phyloP scores from a whole-genome alignment of 2,113 vertebrate species.

The Ranitomeya imitator region DNA sequence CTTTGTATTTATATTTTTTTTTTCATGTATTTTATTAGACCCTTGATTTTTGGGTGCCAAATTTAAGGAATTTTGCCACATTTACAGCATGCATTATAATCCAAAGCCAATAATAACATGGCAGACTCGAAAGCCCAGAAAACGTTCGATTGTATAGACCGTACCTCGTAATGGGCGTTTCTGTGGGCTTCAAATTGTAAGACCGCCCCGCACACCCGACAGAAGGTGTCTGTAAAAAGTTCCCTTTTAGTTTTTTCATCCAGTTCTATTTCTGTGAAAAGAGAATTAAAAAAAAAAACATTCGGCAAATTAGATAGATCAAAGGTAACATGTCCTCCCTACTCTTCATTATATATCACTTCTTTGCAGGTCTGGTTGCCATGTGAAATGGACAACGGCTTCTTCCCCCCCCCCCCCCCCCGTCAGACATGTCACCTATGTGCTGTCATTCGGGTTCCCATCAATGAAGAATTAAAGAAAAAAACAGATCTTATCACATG shows the following conservation, averaged over 20 bases:
- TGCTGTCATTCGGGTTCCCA: no score
- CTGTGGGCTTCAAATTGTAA: constrained; percentile 80
- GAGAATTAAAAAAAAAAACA: constrained; percentile 19
- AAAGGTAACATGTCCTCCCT: background rate
- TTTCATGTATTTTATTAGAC: no score
- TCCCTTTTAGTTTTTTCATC: constrained; percentile 63
- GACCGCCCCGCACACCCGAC: constrained; percentile 79
- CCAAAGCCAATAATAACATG: no score
- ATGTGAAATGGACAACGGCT: background rate
- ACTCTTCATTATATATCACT: no score
- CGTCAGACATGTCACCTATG: background rate
- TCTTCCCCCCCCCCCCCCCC: background rate
- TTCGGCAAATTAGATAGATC: background rate
- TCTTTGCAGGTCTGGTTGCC: background rate
- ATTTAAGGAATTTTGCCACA: no score
- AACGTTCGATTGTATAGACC: background rate
- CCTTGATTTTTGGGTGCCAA: no score
- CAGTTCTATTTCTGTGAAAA: constrained; percentile 60
- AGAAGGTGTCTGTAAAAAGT: constrained; percentile 79
- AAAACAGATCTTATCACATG: no score
- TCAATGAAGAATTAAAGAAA: no score
- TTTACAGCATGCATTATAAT: no score
- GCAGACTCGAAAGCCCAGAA: no score
- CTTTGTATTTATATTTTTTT: no score
- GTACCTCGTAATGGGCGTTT: constrained; percentile 83